Evolutionary conservation across 1,140 invertebrate genomes (phyloP).

Genomic region (Rhysida immarginata): DNA sequence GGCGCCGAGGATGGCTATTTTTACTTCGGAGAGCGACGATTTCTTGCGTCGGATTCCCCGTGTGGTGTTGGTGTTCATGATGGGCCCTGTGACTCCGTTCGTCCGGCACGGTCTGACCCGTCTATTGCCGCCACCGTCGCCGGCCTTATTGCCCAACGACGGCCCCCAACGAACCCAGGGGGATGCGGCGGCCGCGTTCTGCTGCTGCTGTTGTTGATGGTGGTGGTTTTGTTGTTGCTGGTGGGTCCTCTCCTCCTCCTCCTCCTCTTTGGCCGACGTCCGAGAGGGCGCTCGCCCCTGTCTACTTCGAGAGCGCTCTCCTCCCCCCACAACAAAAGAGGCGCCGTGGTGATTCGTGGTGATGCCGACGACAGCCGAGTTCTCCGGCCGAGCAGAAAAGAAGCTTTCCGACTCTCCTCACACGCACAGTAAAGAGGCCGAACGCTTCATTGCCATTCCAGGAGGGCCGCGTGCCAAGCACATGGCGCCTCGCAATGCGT

Average conservation of each 20-base stretch:
- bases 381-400: no score
- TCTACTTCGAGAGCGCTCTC: background rate
- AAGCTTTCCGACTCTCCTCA: background rate
- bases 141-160: no score
- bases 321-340: background rate
- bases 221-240: background rate
- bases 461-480: background rate
- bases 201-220: background rate
- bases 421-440: background rate
- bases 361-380: no score
- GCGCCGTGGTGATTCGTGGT: background rate
- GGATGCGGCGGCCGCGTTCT: no score
- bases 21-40: slow-evolving; percentile 70
- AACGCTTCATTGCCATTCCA: background rate
- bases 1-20: slow-evolving; percentile 69
- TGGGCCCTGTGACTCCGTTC: background rate
- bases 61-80: slow-evolving; percentile 12
- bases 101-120: background rate
- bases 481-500: background rate
- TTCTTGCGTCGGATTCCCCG: slow-evolving; percentile 66
- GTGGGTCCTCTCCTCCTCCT: background rate
- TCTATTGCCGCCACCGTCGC: no score
- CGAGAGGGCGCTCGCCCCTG: background rate
- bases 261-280: background rate
- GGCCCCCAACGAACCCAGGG: no score